Conservation (phyloP, 2,797 vertebrate species). For the Cyclura pinguis region DNA sequence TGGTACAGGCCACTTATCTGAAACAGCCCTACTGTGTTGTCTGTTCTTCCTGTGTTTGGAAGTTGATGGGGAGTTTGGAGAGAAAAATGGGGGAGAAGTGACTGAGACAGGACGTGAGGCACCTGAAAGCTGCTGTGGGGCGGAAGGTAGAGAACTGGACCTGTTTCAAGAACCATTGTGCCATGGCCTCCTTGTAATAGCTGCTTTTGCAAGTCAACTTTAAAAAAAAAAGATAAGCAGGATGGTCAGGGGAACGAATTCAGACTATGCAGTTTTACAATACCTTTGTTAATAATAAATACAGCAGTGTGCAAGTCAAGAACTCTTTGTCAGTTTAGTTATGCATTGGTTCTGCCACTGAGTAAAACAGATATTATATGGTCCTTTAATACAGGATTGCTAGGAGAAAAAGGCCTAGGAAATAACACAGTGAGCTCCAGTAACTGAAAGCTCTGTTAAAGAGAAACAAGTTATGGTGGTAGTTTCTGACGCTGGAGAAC, state of each 20-base stretch:
- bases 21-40: neutral
- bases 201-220: neutral
- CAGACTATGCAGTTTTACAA: neutral
- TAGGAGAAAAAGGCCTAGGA: neutral
- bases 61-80: neutral
- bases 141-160: neutral
- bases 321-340: neutral
- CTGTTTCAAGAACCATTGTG: neutral
- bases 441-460: neutral
- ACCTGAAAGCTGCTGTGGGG: neutral
- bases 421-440: too few species aligned
- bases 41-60: neutral
- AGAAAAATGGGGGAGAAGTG: neutral
- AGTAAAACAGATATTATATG: neutral
- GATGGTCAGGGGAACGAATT: neutral
- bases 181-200: neutral
- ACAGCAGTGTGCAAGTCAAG: neutral
- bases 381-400: neutral
- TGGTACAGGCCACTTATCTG: neutral
- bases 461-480: neutral
- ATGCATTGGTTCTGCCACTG: neutral
- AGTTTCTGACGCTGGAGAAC: neutral
- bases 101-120: neutral
- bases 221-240: neutral
- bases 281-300: neutral